Percentiles rank a stretch among this genome's conserved stretches.
Conservation (phyloP, 2,113 vertebrate genomes). For the Capricornis sumatraensis region DNA sequence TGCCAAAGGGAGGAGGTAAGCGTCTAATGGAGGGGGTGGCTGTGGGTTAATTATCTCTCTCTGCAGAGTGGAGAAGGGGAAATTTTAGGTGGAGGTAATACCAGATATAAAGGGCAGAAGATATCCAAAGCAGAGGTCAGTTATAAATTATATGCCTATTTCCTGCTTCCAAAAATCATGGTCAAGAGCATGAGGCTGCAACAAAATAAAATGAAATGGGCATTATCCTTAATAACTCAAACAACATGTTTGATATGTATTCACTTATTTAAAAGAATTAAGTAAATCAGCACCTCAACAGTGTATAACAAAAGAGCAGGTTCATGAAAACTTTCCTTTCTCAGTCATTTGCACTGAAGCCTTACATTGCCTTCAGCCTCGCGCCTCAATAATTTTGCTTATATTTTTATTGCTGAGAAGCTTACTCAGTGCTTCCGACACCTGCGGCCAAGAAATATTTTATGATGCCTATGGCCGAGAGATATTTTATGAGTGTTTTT, state of each 20-base stretch:
- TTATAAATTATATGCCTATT: neutral
- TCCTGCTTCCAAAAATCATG: neutral
- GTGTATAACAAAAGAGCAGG: neutral
- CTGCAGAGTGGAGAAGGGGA: neutral
- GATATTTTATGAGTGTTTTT: neutral
- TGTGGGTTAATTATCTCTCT: neutral
- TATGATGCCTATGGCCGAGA: neutral
- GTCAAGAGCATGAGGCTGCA: neutral
- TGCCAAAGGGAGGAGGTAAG: neutral
- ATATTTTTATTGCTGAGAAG: neutral
- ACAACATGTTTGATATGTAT: neutral
- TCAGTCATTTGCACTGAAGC: neutral
- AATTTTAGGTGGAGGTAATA: neutral
- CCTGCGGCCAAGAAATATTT: neutral
- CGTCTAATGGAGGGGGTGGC: neutral
- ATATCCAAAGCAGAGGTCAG: neutral
- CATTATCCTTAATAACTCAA: neutral
- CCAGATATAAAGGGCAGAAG: neutral
- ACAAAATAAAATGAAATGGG: neutral
- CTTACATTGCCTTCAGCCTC: neutral
- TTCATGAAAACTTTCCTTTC: neutral
- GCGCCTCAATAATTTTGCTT: neutral
- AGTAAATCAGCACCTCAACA: neutral
- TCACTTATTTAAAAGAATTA: neutral
- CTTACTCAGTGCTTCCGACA: neutral